Evolutionary conservation across 2,797 vertebrate genomes (phyloP), one percentile per base, ranked within the genome.

Genomic region (Acanthiza pusilla): DNA sequence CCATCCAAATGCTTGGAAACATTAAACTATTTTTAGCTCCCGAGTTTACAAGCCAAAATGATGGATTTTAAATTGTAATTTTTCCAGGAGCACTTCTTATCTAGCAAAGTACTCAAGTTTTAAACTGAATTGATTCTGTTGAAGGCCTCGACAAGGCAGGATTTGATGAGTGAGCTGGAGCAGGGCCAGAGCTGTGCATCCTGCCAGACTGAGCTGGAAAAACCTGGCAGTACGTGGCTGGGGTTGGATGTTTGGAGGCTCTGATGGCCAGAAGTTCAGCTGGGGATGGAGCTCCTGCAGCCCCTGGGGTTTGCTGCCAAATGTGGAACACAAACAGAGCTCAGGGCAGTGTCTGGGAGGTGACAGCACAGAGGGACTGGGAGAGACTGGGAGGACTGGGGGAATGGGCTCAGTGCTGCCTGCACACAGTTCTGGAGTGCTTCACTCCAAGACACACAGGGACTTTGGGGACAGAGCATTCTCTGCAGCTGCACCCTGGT

Each of bases 121-220:
- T 50, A 67, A 91, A 81, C 57, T 85, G n/a, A 79, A 66, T 51
- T 73, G 54, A 61, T 94, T 87, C 67, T 79, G 47, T n/a, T 79
- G 74, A 60, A 86, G 67, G 74, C 86, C 53, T 45, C 53, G 77
- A 75, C 80, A 54, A 88, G 83, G 30, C 66, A 65, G 77, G 86
- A 45, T 63, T 57, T 67, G 74, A 61, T 70, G 85, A 85, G 81
- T 10, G 57, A 85, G 67, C 71, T 91, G 88, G 63, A 82, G 48
- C 77, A 32, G 40, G 40, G 83, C 91, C 90, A 80, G 63, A 67
- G 25, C 80, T 82, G 65, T 27, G 50, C 53, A 34, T 45, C 73
- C 74, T 74, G 66, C 65, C 82, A 36, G 61, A 4, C 38, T 62
- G 47, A 70, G 12, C 58, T 40, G 13, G 43, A 50, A 67, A 71